Evolutionary conservation across 1,140 invertebrate species (phyloP), one percentile per base, ranked within the genome.

Genomic region (Platyscapa corneri): DNA sequence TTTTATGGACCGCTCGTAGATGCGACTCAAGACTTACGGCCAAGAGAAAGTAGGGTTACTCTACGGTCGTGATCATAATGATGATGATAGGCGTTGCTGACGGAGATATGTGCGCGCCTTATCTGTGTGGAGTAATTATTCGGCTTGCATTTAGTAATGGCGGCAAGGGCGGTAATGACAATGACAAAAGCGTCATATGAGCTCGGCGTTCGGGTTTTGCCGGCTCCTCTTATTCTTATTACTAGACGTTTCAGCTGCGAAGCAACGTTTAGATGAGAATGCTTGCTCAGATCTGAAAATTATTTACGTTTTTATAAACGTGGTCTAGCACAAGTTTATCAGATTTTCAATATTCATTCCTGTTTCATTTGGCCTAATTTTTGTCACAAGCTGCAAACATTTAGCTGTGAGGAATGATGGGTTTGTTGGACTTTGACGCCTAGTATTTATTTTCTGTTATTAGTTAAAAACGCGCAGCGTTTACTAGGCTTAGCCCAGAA

Each of bases 41-140:
- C 27, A 37, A 27, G 79, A 81, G 79, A 81, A 72, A 81, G 65
- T 72, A n/a, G 14, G 18, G 20, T 14, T 49, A 39, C 18, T 39
- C 64, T 8, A 46, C 27, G 10, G 12, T 67, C 18, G 34, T 12
- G 30, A 53, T 78, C 10, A 18, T 18, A 49, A 60, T 27, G 14
- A 60, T 60, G 56, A 60, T 60, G 27, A 27, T 60, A 0, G 56
- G 56, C 42, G 30, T 32, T 30, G 42, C 42, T 80, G 78, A 42
- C 32, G 60, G 39, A 80, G 27, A 32, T 80, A 39, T 32, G 76
- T 20, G 30, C 49, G 46, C 49, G 10, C 49, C 18, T 53, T 18
- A 18, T 16, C 18, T 16, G 18, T 16, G 49, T 14, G 49, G 18
- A 53, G 16, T n/a, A n/a, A n/a, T n/a, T n/a, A n/a, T n/a, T n/a